Conservation (phyloP, 2,113 vertebrate genomes). For the Hepsetus odoe region DNA sequence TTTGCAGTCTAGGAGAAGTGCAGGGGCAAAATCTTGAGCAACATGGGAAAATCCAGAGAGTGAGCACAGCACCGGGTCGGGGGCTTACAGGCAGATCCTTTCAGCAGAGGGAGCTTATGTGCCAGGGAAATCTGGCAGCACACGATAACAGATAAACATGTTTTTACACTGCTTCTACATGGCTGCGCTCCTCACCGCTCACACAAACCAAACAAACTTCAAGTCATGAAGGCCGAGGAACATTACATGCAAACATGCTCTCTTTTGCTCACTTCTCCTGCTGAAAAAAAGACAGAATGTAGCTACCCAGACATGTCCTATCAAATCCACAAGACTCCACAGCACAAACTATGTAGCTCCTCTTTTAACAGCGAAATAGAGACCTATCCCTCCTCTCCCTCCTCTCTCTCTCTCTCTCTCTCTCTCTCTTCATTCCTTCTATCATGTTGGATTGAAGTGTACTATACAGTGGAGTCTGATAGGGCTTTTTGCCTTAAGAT, state of each 20-base stretch:
- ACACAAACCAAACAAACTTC: conserved; percentile 25
- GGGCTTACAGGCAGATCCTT: conserved; percentile 20
- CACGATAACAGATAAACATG: conserved; percentile 39
- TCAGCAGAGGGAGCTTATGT: conserved; percentile 48
- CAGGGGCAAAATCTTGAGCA: neutral
- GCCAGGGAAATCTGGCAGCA: conserved; percentile 26
- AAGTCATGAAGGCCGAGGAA: conserved; percentile 37
- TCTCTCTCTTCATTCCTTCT: conserved; percentile 22
- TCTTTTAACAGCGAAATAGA: conserved; percentile 32
- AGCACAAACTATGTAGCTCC: conserved; percentile 23
- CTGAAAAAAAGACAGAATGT: conserved; percentile 26
- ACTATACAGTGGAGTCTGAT: conserved; percentile 32
- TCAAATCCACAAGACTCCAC: conserved; percentile 17
- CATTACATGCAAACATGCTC: neutral
- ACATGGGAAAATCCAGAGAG: neutral
- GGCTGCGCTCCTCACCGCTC: conserved; percentile 16
- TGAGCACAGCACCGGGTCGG: neutral
- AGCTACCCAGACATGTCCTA: conserved; percentile 49
- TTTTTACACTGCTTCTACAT: conserved; percentile 31
- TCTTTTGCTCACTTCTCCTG: conserved; percentile 9
- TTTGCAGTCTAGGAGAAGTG: neutral
- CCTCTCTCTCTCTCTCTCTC: neutral
- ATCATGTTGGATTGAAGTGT: conserved; percentile 23
- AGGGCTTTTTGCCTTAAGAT: conserved; percentile 63
- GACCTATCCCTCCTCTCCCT: conserved; percentile 14